Evolutionary conservation across 2,797 vertebrate genomes (phyloP).

Genomic region (Hirundo rustica): DNA sequence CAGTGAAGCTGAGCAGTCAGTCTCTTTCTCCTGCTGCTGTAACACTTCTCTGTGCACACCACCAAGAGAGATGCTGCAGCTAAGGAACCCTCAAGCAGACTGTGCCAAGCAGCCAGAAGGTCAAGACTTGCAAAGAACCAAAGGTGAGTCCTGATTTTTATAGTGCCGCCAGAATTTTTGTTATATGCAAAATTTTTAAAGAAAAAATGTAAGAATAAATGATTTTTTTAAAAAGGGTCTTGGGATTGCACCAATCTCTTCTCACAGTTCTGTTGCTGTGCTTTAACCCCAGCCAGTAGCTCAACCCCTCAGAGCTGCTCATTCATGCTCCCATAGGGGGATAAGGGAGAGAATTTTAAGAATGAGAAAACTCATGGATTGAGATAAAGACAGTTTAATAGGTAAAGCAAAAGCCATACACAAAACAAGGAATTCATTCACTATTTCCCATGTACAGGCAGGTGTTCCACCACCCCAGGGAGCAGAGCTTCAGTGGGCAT

Average conservation of each 20-base stretch:
- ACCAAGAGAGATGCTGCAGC: not conserved
- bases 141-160: not conserved
- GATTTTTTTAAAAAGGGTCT: not conserved
- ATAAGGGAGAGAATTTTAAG: not conserved
- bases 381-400: not conserved
- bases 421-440: not conserved
- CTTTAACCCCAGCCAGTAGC: not conserved
- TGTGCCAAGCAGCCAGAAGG: not conserved
- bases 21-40: not conserved
- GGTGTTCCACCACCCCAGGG: not conserved
- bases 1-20: constrained; percentile 15
- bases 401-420: not conserved
- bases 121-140: not conserved
- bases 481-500: not conserved
- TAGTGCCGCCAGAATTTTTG: not conserved
- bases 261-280: not conserved
- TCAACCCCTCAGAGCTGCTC: not conserved
- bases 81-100: not conserved
- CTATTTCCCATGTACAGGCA: not conserved
- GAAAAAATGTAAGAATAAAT: not conserved
- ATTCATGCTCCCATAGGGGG: rapidly evolving
- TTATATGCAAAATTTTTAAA: not conserved
- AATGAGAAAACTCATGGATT: not conserved
- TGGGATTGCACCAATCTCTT: not conserved
- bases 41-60: not conserved